Evolutionary conservation across 2,888 invertebrate species (phyloP).

Genomic region (Lottia scabra): DNA sequence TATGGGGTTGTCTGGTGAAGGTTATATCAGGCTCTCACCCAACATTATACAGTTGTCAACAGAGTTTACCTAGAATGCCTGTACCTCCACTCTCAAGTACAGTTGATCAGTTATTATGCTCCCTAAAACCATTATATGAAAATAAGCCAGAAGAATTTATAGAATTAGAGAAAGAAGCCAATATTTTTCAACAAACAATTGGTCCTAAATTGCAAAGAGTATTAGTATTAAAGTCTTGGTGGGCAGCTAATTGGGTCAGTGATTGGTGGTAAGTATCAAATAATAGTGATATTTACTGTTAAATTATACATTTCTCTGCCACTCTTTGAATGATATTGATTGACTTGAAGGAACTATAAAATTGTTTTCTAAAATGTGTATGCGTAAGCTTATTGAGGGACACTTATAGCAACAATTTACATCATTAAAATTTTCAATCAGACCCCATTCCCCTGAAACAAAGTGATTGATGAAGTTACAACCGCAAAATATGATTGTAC

Average conservation of each 20-base stretch:
- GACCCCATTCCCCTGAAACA: no score
- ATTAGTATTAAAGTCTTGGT: constrained; percentile 70
- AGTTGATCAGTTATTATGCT: constrained; percentile 64
- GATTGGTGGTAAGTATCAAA: constrained; percentile 72
- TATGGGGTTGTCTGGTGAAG: constrained; percentile 66
- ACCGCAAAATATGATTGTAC: no score
- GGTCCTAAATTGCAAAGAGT: constrained; percentile 70
- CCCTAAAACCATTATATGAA: constrained; percentile 69
- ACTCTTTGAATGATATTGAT: no score
- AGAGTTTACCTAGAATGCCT: constrained; percentile 57
- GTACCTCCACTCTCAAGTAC: constrained; percentile 61
- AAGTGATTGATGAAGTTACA: no score
- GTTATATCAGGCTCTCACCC: constrained; percentile 59
- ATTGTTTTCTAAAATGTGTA: no score
- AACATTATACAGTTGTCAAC: constrained; percentile 61
- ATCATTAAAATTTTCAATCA: no score
- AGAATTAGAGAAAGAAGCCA: constrained; percentile 63
- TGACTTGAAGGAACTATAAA: no score
- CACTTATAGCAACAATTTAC: no score
- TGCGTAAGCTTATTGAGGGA: no score
- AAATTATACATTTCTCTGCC: no score
- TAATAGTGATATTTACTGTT: no score
- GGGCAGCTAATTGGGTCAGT: constrained; percentile 71
- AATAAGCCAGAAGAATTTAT: constrained; percentile 62
- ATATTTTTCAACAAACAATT: constrained; percentile 67